Base-by-base conservation (phyloP, 2,113 vertebrate genomes). In the Pimephales promelas region DNA sequence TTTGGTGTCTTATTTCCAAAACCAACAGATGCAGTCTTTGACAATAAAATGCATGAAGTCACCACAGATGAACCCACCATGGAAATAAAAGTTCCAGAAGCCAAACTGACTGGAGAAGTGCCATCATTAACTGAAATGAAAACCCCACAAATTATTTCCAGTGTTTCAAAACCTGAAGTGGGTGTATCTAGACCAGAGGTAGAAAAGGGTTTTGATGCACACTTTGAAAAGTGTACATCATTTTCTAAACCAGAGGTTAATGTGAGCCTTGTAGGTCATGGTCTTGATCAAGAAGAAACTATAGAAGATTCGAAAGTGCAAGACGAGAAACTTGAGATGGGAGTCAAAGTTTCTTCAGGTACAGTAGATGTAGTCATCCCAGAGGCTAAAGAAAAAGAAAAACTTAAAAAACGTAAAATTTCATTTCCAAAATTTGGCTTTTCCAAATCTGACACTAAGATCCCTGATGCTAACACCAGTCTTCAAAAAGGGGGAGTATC, bases 381-480 rank as follows among this genome's bases (percentile, higher is more conserved):
- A 8, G 78, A 72, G n/a, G 77, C 71, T 13, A 49, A 88, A 80
- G 47, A 82, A 28, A 80, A 79, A 66, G 81, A 66, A 28, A 89
- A 91, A n/a, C 68, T 34, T 72, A 74, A 76, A 14, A 74, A 73
- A 59, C 45, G 5, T 16, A 82, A 62, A 36, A 74, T 82, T 22
- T 85, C 34, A 49, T 80, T 91, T 43, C 82, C 85, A 16, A 86
- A 86, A 70, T 79, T 93, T 89, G 92, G 90, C 74, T 90, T 91
- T 82, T 88, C 91, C 83, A 92, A 90, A 88, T 64, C 88, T 83
- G 91, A 89, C 71, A 34, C 85, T 10, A 88, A 89, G 40, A 10
- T 31, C 6, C 74, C 87, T 52, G 76, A 90, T 56, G 64, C 18
- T 68, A 72, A 89, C 34, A 76, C 78, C 1, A 81, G 22, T 20